phyloP scores from a whole-genome alignment of 2,113 vertebrate species.

The Empidonax traillii region DNA sequence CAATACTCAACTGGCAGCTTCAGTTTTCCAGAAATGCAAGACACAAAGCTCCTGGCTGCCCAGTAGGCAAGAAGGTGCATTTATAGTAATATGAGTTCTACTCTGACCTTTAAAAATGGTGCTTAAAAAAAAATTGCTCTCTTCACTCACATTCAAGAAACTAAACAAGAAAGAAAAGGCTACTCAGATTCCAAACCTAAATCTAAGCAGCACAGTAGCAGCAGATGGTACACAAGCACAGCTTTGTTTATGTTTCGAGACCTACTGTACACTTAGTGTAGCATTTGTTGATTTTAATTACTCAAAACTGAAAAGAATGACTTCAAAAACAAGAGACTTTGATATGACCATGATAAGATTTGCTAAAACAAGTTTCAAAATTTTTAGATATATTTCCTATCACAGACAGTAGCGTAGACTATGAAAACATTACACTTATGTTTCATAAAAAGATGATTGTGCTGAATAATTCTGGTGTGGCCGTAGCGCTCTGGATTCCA shows the following conservation, averaged over 20 bases:
- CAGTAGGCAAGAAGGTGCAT: neutral
- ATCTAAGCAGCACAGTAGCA: conserved; percentile 61
- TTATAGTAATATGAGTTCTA: neutral
- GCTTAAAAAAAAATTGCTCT: neutral
- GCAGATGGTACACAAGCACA: conserved; percentile 70
- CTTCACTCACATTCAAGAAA: neutral
- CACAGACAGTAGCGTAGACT: conserved; percentile 49
- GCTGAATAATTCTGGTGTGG: conserved; percentile 61
- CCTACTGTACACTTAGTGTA: conserved; percentile 71
- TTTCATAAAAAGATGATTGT: conserved; percentile 50
- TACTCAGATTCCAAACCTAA: conserved; percentile 66
- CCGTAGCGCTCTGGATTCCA: conserved; percentile 6
- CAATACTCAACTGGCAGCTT: neutral
- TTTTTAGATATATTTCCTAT: conserved; percentile 65
- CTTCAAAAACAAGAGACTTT: conserved; percentile 70
- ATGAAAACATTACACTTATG: conserved; percentile 63
- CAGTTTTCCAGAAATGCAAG: neutral
- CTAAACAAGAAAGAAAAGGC: conserved; percentile 46
- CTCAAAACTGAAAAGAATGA: conserved; percentile 71
- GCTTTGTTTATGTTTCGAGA: conserved; percentile 72
- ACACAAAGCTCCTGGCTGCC: neutral
- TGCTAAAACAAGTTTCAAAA: conserved; percentile 69
- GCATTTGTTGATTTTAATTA: conserved; percentile 74
- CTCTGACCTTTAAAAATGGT: neutral
- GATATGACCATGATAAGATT: conserved; percentile 68